phyloP scores from a whole-genome alignment of 1,140 invertebrate genomes.

The Mactra quadrangularis region DNA sequence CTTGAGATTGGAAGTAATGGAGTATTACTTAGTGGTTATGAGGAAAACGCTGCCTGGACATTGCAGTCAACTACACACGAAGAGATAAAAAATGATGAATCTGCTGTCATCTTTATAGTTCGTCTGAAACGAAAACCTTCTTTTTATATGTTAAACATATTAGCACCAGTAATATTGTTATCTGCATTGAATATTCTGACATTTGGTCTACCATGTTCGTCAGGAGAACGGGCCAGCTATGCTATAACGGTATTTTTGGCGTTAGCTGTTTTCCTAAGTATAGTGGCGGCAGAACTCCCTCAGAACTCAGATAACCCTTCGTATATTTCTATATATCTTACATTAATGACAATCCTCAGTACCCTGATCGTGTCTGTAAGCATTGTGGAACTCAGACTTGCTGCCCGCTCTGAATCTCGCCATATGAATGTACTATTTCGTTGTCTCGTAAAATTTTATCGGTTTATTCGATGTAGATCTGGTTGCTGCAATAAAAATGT shows the following conservation, averaged over 20 bases:
- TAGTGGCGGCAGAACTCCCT: constrained; percentile 86
- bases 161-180: constrained; percentile 86
- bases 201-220: constrained; percentile 86
- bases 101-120: constrained; percentile 41
- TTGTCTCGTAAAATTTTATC: too few species aligned
- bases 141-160: constrained; percentile 85
- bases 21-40: too few species aligned
- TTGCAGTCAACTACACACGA: not conserved
- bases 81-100: not conserved
- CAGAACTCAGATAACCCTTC: constrained; percentile 86
- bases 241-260: constrained; percentile 86
- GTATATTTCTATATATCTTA: constrained; percentile 83
- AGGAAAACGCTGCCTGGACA: not conserved
- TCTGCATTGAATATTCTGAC: constrained; percentile 85
- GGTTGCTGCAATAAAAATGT: too few species aligned
- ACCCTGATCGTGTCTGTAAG: not conserved
- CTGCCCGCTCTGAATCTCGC: too few species aligned
- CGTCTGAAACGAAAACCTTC: constrained; percentile 69
- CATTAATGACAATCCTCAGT: not conserved
- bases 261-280: constrained; percentile 86
- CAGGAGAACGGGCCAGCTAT: constrained; percentile 86
- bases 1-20: too few species aligned
- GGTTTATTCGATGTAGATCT: too few species aligned
- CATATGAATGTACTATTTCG: too few species aligned
- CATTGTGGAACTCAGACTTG: not conserved